Evolutionary conservation across 2,797 vertebrate genomes (phyloP), one percentile per base, ranked within the genome.

Genomic region (Notoglanidium macrostoma): DNA sequence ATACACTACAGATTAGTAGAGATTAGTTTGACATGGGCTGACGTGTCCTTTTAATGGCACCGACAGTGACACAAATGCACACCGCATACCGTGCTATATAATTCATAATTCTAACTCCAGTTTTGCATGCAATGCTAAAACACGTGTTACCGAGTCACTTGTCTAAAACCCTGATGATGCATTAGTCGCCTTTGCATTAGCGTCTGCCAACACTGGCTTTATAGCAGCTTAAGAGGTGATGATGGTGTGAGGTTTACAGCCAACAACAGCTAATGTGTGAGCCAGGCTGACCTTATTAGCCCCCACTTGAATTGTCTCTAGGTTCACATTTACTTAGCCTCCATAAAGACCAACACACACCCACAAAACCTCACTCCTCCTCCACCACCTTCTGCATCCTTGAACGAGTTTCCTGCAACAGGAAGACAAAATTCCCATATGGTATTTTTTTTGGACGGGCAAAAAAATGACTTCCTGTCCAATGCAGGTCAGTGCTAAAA

Each of bases 401-500:
- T 90, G 89, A 88, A 83, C 54, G 3, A 57, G 90, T 87, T 95
- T 95, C 94, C 94, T 93, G 93, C 67, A 19, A 32, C 92, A 93
- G 95, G 94, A 95, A 94, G 89, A 67, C 68, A 88, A 89, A 89
- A 90, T 85, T 68, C 88, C 89, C 91, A 87, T 87, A 90, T 87
- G 91, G 88, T 85, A 89, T 89, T 85, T 87, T 83, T 89, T 88
- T 76, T 85, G 90, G 89, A 87, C 92, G 82, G 78, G 40, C 91
- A 90, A 89, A 85, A 86, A 89, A 89, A 93, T 90, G 91, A 93
- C 91, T 92, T 94, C 92, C 93, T 91, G 89, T 86, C 74, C 65
- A 89, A 46, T 78, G 51, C 85, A 90, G 81, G 89, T 87, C 88
- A 89, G 82, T 23, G 61, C 29, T 83, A 78, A 91, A 78, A 91